Base-by-base conservation (phyloP, 2,797 vertebrate species). In the Serranus cabrilla region DNA sequence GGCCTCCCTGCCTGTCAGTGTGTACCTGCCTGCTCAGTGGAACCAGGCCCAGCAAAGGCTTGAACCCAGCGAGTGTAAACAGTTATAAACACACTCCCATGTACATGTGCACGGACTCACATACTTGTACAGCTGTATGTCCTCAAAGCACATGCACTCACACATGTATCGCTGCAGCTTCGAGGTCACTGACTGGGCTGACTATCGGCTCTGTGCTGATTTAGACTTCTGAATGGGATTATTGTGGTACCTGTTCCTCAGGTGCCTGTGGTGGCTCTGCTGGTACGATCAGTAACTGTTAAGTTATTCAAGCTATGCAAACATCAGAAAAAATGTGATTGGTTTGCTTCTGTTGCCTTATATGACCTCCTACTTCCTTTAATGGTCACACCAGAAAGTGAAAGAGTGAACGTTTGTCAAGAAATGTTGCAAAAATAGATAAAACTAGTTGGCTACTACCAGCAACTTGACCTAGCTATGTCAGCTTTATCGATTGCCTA, bases 11-110 rank as follows among this genome's bases (percentile, higher is more conserved):
- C 70, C 75, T 47, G 83, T 54, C 57, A n/a, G 84, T 59, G 84
- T 89, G 83, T 89, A 90, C 85, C 84, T 86, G 87, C 78, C 72
- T 73, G 60, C 62, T 79, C 65, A 1, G 77, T 58, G 86, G 74
- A 87, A 79, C 64, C 79, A 77, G 82, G 81, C 78, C 10, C n/a
- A 72, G 84, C 74, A 65, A 62, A 81, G 70, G 57, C 67, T 56
- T 40, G 69, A 78, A 71, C 61, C 73, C 16, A 0, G 27, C 57
- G 73, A 90, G 82, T 66, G 69, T 80, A 86, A 90, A 90, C 82
- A 87, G n/a, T 82, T 76, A 64, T 83, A 87, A 85, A 87, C 87
- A 89, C 57, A 72, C 71, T 76, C 74, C 72, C 54, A 39, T 58
- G 52, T 50, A 50, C 51, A 37, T 42, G 61, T 11, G 18, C 51